phyloP scores from a whole-genome alignment of 2,888 invertebrate genomes.

The Ptilodon capucinus region DNA sequence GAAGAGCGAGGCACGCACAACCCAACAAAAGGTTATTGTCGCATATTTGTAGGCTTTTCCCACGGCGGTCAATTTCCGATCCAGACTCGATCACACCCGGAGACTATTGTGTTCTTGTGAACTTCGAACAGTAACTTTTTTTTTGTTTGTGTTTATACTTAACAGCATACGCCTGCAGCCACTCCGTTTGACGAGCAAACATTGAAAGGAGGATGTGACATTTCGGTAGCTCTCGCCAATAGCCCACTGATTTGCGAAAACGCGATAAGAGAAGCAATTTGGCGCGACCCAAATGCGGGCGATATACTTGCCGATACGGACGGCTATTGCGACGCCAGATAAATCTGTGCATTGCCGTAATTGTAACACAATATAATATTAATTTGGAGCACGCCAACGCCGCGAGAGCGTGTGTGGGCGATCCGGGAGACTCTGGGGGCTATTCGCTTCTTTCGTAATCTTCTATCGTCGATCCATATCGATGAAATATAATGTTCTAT shows the following conservation, averaged over 20 bases:
- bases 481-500: slow-evolving; percentile 28
- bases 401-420: slow-evolving; percentile 45
- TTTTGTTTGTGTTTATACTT: background rate
- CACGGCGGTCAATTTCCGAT: slow-evolving; percentile 53
- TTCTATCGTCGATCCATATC: slow-evolving; percentile 35
- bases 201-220: slow-evolving; percentile 21
- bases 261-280: slow-evolving; percentile 53
- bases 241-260: slow-evolving; percentile 47
- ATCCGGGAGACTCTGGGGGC: slow-evolving; percentile 36
- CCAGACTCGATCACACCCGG: slow-evolving; percentile 31
- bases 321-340: slow-evolving; percentile 45
- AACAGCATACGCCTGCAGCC: background rate
- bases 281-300: slow-evolving; percentile 53
- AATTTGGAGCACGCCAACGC: slow-evolving; percentile 63
- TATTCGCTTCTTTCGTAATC: slow-evolving; percentile 43
- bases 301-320: slow-evolving; percentile 44
- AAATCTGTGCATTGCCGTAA: slow-evolving; percentile 53
- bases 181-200: slow-evolving; percentile 8
- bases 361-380: slow-evolving; percentile 65
- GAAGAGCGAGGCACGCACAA: slow-evolving; percentile 39
- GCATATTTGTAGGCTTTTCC: slow-evolving; percentile 66
- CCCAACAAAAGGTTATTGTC: slow-evolving; percentile 67
- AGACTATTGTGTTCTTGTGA: slow-evolving; percentile 35
- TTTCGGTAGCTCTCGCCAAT: slow-evolving; percentile 27
- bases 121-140: slow-evolving; percentile 10